Base-by-base conservation (phyloP, 2,113 vertebrate species). In the Engystomops pustulosus region DNA sequence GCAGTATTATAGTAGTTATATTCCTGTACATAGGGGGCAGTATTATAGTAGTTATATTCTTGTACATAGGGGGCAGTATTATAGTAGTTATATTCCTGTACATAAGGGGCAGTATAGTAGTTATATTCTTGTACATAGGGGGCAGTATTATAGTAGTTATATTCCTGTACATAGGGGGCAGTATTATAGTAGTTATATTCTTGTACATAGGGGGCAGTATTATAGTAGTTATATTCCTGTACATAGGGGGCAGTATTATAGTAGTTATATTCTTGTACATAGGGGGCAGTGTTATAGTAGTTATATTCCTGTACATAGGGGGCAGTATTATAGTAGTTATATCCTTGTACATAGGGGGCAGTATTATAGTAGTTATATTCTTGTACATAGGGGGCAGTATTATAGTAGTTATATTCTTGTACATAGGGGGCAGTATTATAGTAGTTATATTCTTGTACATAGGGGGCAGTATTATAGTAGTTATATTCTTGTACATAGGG, bases 41-140 rank as follows among this genome's bases (percentile, higher is more conserved):
- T 58, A 58, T 58, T 58, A 58, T 23, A 58, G 53, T 58, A 58
- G 53, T 58, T 25, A 23, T 58, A 58, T 58, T 58, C 53, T 58
- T 58, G 53, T 25, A 58, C n/a, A 58, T 23, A 23, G 53, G 53
- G n/a, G n/a, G n/a, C n/a, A n/a, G n/a, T n/a, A n/a, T n/a, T n/a
- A n/a, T n/a, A n/a, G n/a, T n/a, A n/a, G n/a, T n/a, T n/a, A n/a
- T n/a, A n/a, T n/a, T n/a, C n/a, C n/a, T 53, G 8, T 6, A 20
- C n/a, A 53, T 17, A 20, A 7, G 51, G 18, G 25, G 53, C 25
- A 58, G 23, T 58, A 58, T 23, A 58, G 53, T 58, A 58, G 53
- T 58, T 25, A 23, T 58, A 58, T 58, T 58, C 53, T 58, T 58
- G 53, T 25, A 58, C n/a, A 58, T 23, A 23, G 53, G 53, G n/a